Evolutionary conservation across 2,797 vertebrate species (phyloP).

Genomic region (Lerista edwardsae): DNA sequence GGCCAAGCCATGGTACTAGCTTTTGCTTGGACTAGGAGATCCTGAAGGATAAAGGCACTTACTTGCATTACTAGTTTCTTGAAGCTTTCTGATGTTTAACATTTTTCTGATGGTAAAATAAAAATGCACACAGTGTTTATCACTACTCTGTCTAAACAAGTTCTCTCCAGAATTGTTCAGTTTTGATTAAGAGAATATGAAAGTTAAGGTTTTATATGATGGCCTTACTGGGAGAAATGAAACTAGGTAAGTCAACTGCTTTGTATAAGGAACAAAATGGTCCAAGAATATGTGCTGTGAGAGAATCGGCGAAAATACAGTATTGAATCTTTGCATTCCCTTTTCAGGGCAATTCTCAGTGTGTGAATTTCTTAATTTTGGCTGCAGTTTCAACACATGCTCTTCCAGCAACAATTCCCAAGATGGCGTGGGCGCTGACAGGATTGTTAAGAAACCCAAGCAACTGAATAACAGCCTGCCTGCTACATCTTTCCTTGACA

Average conservation of each 20-base stretch:
- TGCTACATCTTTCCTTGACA: slow-evolving; percentile 31
- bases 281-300: rapidly evolving
- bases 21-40: neutral
- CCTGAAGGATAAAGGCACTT: neutral
- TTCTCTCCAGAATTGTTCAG: neutral
- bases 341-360: neutral
- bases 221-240: neutral
- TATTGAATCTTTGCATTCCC: no score
- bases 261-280: neutral
- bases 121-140: neutral
- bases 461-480: slow-evolving; percentile 4
- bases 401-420: slow-evolving; percentile 26
- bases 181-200: neutral
- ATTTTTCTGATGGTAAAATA: no score
- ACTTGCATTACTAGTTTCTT: neutral
- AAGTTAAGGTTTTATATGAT: neutral
- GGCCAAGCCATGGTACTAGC: no score
- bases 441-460: slow-evolving; percentile 54
- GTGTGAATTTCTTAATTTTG: neutral
- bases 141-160: neutral
- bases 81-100: neutral
- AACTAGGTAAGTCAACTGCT: neutral
- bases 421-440: neutral
- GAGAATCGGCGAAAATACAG: neutral
- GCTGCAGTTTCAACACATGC: slow-evolving; percentile 39